Percentiles rank a stretch among this genome's conserved stretches.
Conservation (phyloP, 2,113 vertebrate genomes). For the Halichoeres trimaculatus region DNA sequence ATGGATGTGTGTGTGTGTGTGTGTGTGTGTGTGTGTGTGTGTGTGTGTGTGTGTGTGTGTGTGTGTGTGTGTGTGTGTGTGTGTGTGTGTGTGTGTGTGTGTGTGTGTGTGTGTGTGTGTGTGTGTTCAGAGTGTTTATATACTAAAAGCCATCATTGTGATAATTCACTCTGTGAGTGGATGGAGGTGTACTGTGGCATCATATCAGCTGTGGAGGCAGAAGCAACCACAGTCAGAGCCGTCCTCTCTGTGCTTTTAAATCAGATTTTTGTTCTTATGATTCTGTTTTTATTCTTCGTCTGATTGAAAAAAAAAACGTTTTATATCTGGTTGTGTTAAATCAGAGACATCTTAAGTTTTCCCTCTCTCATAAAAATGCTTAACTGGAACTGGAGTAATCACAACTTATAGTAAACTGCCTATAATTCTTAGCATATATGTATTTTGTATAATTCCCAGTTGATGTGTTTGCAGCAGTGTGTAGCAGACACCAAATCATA, state of each 20-base stretch:
- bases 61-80: not conserved
- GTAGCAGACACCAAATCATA: constrained; percentile 1
- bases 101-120: constrained; percentile 21
- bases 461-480: not conserved
- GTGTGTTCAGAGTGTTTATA: constrained; percentile 2
- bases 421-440: not conserved
- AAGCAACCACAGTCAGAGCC: not conserved
- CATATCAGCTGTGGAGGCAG: not conserved
- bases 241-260: constrained; percentile 15
- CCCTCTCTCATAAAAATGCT: not conserved
- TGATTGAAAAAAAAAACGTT: not conserved
- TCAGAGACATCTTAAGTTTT: not conserved
- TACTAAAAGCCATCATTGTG: not conserved
- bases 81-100: not conserved
- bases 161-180: constrained; percentile 72
- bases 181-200: constrained; percentile 1
- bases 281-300: not conserved
- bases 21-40: not conserved
- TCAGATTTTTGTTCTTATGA: not conserved
- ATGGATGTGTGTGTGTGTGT: constrained; percentile 5
- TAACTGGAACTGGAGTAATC: not conserved
- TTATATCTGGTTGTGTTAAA: not conserved
- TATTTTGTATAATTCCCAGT: not conserved
- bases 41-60: constrained; percentile 12
- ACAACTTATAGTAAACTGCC: not conserved